Base-by-base conservation (phyloP, 2,797 vertebrate species). In the Coilia nasus region DNA sequence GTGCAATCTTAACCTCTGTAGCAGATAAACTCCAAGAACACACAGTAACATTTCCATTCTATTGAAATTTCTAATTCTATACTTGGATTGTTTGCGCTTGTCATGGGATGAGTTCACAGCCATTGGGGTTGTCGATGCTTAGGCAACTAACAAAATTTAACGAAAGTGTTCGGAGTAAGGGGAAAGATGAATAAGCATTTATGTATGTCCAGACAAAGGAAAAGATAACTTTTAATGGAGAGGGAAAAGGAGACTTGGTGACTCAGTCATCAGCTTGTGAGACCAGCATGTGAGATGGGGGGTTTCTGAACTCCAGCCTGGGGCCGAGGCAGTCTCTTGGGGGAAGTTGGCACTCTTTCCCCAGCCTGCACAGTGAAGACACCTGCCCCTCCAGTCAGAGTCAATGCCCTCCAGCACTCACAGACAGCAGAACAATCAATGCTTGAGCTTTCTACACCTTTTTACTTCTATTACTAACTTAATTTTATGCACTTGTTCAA, bases 401-500 rank as follows among this genome's bases (percentile, higher is more conserved):
- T 41, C 71, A 41, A 21, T 15, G 71, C 31, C 71, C 31, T 17
- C 2, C 14, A 19, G 19, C 35, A 31, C 31, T 78, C 35, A 44
- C 71, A 78, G 17, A 78, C 17, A 44, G 71, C 17, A 41, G 71
- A 78, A 78, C 71, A 78, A 78, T 78, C 71, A 78, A 41, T 44
- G 71, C 71, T 78, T 78, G 71, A 78, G 71, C 71, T 78, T 78
- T 88, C 47, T 86, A 85, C 75, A 75, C 80, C 44, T 88, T 84
- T 84, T 59, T 75, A 50, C 82, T 81, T 83, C 0, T 85, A 87
- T 88, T 86, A 81, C 60, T 62, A 54, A 92, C 93, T 94, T 75
- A 1, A 75, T 75, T 75, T 78, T 94, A 94, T 95, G 92, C 93
- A 94, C 92, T 92, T 94, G 93, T 91, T 94, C 93, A 93, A 15